Evolutionary conservation across 2,113 vertebrate genomes (phyloP).

Genomic region (Actenoides hombroni): DNA sequence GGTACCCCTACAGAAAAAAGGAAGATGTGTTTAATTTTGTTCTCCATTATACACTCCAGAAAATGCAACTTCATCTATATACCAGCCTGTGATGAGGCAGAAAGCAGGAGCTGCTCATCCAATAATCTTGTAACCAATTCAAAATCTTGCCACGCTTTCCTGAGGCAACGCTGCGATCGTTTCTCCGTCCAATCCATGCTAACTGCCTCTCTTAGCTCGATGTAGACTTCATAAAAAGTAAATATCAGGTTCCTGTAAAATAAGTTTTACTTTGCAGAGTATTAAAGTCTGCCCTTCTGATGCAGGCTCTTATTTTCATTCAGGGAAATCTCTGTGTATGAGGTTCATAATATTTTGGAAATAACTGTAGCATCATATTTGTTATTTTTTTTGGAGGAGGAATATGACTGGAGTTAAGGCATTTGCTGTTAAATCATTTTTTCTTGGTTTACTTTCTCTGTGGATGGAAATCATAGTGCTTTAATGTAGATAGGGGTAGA

Average conservation of each 20-base stretch:
- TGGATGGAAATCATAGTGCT: not conserved
- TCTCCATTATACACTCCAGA: not conserved
- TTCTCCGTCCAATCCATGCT: conserved; percentile 11
- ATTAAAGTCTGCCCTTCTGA: not conserved
- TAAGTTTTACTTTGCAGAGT: conserved; percentile 20
- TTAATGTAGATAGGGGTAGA: not conserved
- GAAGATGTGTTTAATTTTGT: not conserved
- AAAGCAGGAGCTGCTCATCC: not conserved
- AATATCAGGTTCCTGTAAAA: conserved; percentile 14
- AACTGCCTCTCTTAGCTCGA: not conserved
- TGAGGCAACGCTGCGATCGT: not conserved
- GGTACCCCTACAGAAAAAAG: not conserved
- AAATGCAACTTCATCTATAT: not conserved
- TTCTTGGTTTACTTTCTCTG: conserved; percentile 15
- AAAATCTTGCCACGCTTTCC: not conserved
- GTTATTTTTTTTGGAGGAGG: not conserved
- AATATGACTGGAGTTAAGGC: not conserved
- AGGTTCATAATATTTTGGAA: not conserved
- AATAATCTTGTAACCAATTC: not conserved
- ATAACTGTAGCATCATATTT: not conserved
- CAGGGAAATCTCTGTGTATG: not conserved
- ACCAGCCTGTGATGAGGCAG: not conserved
- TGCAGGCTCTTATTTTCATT: conserved; percentile 21
- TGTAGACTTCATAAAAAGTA: conserved; percentile 34
- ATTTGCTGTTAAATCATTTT: conserved; percentile 26